These are phyloP conservation scores for Lemur catta DNA, from an alignment of 2,797 vertebrate genomes.

Conservation along the genomic window DNA sequence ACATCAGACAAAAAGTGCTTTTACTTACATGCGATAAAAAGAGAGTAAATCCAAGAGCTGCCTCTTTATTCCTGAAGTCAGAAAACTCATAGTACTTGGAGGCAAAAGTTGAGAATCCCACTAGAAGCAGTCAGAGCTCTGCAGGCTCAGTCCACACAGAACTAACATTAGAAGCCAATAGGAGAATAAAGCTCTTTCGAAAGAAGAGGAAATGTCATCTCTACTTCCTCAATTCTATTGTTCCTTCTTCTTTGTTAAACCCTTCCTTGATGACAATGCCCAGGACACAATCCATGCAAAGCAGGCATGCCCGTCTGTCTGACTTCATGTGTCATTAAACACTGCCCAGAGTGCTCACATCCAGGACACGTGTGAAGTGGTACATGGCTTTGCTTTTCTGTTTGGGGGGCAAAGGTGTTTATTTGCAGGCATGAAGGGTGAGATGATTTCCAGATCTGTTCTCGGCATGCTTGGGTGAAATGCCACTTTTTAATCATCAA, in stretches of 20 bases:
- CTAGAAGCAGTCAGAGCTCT: neutral
- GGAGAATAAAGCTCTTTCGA: conserved; percentile 8
- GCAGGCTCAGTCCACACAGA: neutral
- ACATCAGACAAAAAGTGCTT: neutral
- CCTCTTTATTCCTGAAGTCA: neutral
- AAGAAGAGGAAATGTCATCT: conserved; percentile 65
- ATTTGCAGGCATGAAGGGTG: neutral
- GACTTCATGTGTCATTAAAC: neutral
- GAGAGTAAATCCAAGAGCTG: conserved; percentile 40
- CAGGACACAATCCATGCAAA: neutral
- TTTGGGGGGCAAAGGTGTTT: neutral
- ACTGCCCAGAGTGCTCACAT: neutral
- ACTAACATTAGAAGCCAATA: neutral
- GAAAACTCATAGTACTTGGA: conserved; percentile 50
- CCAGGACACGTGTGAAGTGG: neutral
- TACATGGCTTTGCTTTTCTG: neutral
- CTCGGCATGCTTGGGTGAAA: neutral
- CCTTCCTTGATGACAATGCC: conserved; percentile 16
- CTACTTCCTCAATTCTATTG: conserved; percentile 72
- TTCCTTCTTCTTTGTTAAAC: conserved; percentile 35
- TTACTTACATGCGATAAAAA: conserved; percentile 65
- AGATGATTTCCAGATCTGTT: neutral
- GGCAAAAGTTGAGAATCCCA: neutral
- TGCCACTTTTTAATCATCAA: neutral
- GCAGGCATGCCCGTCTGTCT: neutral